Evolutionary conservation across 2,113 vertebrate species (phyloP).

Genomic region (Polypterus senegalus): DNA sequence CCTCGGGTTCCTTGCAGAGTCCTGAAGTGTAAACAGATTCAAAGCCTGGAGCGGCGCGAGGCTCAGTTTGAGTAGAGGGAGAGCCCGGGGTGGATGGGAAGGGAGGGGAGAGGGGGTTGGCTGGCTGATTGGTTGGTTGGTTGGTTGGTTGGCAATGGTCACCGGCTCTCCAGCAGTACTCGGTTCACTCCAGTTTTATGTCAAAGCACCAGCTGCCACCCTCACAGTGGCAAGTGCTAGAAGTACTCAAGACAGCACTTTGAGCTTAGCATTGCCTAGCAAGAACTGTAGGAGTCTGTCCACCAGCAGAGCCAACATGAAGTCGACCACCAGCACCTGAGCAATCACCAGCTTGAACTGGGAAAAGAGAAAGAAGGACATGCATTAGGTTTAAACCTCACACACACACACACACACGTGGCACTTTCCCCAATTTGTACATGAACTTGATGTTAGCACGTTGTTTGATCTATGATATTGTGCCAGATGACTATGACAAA

Average conservation of each 20-base stretch:
- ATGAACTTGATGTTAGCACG: too few species aligned
- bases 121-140: not conserved
- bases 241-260: slow-evolving; percentile 78
- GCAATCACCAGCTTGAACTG: slow-evolving; percentile 87
- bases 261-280: slow-evolving; percentile 73
- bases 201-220: not conserved
- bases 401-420: too few species aligned
- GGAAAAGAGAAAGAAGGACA: slow-evolving; percentile 9
- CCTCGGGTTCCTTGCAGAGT: not conserved
- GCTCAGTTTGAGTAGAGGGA: slow-evolving; percentile 6
- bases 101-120: slow-evolving; percentile 15
- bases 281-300: slow-evolving; percentile 80
- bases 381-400: not conserved
- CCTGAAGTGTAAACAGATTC: not conserved
- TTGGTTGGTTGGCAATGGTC: slow-evolving; percentile 27
- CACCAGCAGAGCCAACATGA: slow-evolving; percentile 65
- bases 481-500: too few species aligned
- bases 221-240: slow-evolving; percentile 40
- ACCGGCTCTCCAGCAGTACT: slow-evolving; percentile 22
- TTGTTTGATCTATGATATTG: too few species aligned
- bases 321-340: slow-evolving; percentile 74
- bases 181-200: slow-evolving; percentile 22
- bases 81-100: slow-evolving; percentile 16
- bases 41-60: not conserved
- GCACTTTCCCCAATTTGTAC: not conserved